phyloP scores from a whole-genome alignment of 2,888 invertebrate species.

The Phasia obesa region DNA sequence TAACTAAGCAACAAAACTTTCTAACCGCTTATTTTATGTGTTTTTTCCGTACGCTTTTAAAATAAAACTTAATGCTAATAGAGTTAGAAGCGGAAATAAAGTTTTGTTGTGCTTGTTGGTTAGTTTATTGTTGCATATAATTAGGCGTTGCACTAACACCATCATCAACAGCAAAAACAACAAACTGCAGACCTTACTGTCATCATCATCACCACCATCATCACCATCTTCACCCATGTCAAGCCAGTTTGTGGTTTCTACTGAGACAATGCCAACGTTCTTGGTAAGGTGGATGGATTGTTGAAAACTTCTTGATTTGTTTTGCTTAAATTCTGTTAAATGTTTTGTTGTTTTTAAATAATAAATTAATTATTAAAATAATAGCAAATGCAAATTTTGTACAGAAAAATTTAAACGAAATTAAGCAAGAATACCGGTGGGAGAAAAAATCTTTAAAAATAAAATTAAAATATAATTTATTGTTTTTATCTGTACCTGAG shows the following conservation, averaged over 20 bases:
- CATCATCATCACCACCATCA: constrained; percentile 35
- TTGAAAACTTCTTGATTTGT: constrained; percentile 9
- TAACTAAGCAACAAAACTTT: constrained; percentile 52
- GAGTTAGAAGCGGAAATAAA: neutral
- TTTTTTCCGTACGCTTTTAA: constrained; percentile 25
- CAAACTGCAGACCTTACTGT: constrained; percentile 28
- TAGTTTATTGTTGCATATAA: constrained; percentile 73
- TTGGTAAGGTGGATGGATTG: constrained; percentile 2
- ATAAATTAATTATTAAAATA: neutral
- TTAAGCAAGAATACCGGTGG: neutral
- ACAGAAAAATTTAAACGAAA: neutral
- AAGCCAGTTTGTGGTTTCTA: constrained; percentile 39
- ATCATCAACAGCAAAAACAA: constrained; percentile 32
- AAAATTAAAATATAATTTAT: no score
- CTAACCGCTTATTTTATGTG: constrained; percentile 57
- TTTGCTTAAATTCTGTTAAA: constrained; percentile 10
- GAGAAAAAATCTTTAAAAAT: neutral
- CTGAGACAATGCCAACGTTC: constrained; percentile 31
- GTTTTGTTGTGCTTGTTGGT: constrained; percentile 55
- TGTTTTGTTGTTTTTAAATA: constrained; percentile 27
- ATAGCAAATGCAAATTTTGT: neutral
- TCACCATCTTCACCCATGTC: constrained; percentile 39
- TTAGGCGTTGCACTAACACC: constrained; percentile 73
- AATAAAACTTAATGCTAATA: constrained; percentile 25
- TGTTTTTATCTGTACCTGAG: no score